A percentile compares a stretch with the other conserved stretches of the same genome.
phyloP scores from a whole-genome alignment of 2,113 vertebrate species.

The Bufo bufo region DNA sequence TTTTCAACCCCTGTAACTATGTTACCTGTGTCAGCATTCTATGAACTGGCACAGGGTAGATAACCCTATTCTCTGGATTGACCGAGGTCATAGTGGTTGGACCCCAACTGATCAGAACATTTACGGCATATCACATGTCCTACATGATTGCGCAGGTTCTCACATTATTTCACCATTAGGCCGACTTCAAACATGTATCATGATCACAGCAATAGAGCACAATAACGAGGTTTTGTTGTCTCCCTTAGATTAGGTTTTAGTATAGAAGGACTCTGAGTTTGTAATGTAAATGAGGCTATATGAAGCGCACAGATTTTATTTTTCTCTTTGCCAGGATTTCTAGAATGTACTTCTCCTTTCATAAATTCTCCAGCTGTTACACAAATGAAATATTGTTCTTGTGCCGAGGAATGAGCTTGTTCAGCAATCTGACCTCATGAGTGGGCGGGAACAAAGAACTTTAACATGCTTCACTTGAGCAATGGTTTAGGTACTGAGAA shows the following conservation, averaged over 20 bases:
- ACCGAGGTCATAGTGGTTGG: no score
- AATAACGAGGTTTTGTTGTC: no score
- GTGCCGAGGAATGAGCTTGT: conserved; percentile 52
- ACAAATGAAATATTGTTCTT: conserved; percentile 59
- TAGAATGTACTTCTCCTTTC: conserved; percentile 56
- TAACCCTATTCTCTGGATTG: no score
- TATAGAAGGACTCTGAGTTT: neutral
- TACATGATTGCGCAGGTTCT: no score
- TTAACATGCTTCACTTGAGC: conserved; percentile 42
- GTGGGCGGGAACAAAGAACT: conserved; percentile 56
- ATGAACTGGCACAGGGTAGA: no score
- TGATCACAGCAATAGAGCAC: no score
- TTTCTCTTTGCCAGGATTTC: conserved; percentile 42
- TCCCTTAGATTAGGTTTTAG: neutral
- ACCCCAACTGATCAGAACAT: neutral
- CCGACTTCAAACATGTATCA: no score
- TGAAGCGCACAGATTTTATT: conserved; percentile 25
- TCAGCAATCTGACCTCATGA: conserved; percentile 58
- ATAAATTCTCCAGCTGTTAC: conserved; percentile 56
- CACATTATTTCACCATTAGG: no score
- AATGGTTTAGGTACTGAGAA: conserved; percentile 48
- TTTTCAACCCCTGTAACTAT: no score
- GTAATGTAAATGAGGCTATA: conserved; percentile 27
- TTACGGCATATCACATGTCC: neutral
- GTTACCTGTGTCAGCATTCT: no score